phyloP scores from a whole-genome alignment of 2,888 invertebrate genomes.

The Pristionchus exspectatus region DNA sequence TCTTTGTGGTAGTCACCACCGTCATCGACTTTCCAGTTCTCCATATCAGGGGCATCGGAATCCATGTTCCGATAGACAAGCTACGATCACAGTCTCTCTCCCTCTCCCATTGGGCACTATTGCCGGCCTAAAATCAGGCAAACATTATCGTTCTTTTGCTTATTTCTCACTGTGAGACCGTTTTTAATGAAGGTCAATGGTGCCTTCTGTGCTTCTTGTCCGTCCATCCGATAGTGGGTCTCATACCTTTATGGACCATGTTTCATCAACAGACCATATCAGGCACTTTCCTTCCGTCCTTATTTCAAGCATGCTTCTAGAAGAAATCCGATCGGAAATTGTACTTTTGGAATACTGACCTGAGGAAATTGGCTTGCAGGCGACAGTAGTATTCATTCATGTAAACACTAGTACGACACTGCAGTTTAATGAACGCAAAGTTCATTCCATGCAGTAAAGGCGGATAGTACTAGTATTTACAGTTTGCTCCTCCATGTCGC shows the following conservation, averaged over 20 bases:
- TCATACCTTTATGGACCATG: no score
- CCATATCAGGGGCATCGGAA: not conserved
- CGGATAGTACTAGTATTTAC: not conserved
- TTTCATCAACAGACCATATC: not conserved
- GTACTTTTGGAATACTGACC: not conserved
- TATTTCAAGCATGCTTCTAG: not conserved
- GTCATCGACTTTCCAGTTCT: not conserved
- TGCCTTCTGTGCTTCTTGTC: not conserved
- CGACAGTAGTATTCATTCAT: no score
- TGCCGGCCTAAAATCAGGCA: not conserved
- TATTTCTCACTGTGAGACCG: not conserved
- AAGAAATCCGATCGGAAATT: not conserved
- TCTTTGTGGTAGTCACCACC: no score
- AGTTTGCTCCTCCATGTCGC: not conserved
- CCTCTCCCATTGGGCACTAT: not conserved
- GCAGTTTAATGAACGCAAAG: not conserved
- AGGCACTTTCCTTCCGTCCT: not conserved
- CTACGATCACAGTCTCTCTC: slow-evolving; percentile 4
- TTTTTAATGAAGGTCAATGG: not conserved
- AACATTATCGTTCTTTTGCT: not conserved
- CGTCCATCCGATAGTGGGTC: not conserved
- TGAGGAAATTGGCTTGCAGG: not conserved
- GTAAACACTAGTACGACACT: not conserved
- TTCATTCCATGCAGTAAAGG: not conserved
- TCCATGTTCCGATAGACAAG: not conserved